Evolutionary conservation across 2,797 vertebrate genomes (phyloP).

Genomic region (Periparus ater): DNA sequence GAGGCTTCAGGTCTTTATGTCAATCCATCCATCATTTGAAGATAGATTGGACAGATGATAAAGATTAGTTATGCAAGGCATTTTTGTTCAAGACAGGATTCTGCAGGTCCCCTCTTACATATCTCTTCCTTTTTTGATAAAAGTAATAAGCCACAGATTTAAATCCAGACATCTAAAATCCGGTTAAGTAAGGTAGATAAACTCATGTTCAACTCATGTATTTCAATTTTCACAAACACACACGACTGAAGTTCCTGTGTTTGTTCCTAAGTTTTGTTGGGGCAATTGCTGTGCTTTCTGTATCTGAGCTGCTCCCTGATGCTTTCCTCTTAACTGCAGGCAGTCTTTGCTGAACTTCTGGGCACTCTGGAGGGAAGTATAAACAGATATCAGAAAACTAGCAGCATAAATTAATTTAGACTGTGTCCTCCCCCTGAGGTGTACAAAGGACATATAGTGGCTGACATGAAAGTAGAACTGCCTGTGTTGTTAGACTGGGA

Average conservation of each 20-base stretch:
- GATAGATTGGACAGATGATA: background rate
- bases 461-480: background rate
- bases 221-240: background rate
- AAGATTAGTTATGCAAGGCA: background rate
- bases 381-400: background rate
- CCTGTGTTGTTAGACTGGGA: background rate
- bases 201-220: background rate
- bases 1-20: background rate
- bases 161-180: background rate
- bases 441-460: background rate
- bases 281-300: background rate
- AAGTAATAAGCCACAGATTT: background rate
- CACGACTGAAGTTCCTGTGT: background rate
- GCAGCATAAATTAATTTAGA: background rate
- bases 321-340: background rate
- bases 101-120: background rate
- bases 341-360: background rate
- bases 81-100: background rate
- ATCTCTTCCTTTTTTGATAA: background rate
- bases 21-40: background rate
- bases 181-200: background rate
- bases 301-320: background rate
- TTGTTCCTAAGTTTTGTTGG: background rate
- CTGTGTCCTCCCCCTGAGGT: background rate
- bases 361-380: background rate